Evolutionary conservation across 2,797 vertebrate genomes (phyloP).

Genomic region (Hirundo rustica): DNA sequence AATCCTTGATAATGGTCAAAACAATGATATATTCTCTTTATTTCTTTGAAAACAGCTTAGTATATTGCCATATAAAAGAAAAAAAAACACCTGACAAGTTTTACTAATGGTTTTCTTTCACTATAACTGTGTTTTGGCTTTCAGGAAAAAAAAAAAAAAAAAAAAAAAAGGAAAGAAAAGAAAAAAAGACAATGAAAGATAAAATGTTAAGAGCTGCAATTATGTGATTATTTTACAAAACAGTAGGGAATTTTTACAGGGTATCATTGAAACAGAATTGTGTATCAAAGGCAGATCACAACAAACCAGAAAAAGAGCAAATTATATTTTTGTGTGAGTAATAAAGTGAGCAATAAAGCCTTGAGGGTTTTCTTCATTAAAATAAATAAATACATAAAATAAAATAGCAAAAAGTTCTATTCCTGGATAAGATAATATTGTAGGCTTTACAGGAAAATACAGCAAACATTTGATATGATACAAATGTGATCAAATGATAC

Average conservation of each 20-base stretch:
- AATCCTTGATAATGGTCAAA: slow-evolving; percentile 63
- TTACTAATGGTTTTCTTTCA: slow-evolving; percentile 60
- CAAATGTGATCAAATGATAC: background rate
- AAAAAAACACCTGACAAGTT: slow-evolving; percentile 52
- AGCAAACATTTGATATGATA: background rate
- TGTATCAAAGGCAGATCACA: background rate
- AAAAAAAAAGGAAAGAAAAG: too few species aligned
- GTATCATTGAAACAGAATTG: background rate
- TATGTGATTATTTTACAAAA: slow-evolving; percentile 63
- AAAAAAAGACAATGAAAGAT: slow-evolving; percentile 6
- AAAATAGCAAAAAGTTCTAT: background rate
- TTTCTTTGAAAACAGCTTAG: slow-evolving; percentile 47
- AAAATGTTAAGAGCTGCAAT: slow-evolving; percentile 51
- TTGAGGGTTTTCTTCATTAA: background rate
- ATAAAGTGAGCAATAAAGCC: background rate
- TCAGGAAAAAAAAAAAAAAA: background rate
- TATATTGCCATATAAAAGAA: slow-evolving; percentile 25
- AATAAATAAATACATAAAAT: background rate
- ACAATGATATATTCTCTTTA: slow-evolving; percentile 38
- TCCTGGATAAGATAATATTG: background rate
- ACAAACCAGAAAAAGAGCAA: background rate
- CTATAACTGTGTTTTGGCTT: slow-evolving; percentile 54
- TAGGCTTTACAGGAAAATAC: background rate
- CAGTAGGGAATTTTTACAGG: background rate
- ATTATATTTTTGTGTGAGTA: background rate